Evolutionary conservation across 2,113 vertebrate species (phyloP).

Genomic region (Mustelus asterias): DNA sequence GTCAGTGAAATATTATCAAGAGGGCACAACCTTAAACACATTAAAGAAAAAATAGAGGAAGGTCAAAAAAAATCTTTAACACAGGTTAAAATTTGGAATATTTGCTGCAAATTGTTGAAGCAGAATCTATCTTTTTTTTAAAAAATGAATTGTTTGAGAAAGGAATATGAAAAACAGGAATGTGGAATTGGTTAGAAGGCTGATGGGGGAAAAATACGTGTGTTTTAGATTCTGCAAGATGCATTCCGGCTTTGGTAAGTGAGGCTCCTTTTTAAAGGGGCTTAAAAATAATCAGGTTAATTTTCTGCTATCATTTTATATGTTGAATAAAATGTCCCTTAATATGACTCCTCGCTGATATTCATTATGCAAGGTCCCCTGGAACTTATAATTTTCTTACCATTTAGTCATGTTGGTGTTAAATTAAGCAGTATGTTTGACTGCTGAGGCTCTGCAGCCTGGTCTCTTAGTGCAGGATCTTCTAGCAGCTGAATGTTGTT

Average conservation of each 20-base stretch:
- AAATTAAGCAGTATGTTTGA: neutral
- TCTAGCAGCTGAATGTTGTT: neutral
- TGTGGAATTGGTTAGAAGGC: neutral
- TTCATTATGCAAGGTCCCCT: neutral
- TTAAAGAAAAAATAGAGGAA: neutral
- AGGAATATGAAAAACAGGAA: neutral
- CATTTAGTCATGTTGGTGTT: neutral
- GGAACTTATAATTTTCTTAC: neutral
- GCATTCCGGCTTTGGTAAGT: neutral
- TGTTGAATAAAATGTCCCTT: neutral
- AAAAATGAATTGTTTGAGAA: neutral
- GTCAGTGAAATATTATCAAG: neutral
- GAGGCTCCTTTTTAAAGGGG: neutral
- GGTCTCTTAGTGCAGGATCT: neutral
- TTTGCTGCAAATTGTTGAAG: neutral
- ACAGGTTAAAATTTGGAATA: neutral
- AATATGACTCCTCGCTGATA: neutral
- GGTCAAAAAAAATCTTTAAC: neutral
- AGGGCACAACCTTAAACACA: neutral
- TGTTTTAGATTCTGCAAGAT: neutral
- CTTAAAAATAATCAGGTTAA: neutral
- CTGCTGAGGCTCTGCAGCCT: neutral
- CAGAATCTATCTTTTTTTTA: neutral
- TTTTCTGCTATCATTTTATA: neutral
- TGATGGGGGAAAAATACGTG: neutral